Base-by-base conservation (phyloP, 2,888 invertebrate species). In the Latheticus oryzae region DNA sequence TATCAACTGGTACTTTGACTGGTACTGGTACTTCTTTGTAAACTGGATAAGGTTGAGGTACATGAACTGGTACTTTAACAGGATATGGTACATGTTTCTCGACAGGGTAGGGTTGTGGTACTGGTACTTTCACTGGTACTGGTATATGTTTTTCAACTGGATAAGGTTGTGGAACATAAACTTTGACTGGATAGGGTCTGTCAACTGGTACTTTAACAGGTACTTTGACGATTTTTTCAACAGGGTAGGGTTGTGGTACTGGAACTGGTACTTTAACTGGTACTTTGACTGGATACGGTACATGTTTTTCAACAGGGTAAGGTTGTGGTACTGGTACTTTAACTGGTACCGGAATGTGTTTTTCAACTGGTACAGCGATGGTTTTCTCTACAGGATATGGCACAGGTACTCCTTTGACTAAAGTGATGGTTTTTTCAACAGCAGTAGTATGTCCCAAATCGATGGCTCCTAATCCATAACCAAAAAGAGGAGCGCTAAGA, bases 231-330 rank as follows among this genome's bases (percentile, higher is more conserved):
- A 85, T 85, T 81, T 87, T 91, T 78, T 90, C 90, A 26, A 91
- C 91, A 28, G 90, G 90, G 79, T 90, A 91, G 62, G 88, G 88
- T 65, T 86, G 86, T 23, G 88, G 88, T 59, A 90, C 85, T 72
- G 90, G 89, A 59, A 89, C 87, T 64, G 90, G 89, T 55, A 91
- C 90, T 76, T 90, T 90, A 42, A 91, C 88, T 70, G 88, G 88
- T 52, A 91, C 90, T 48, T 87, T 89, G 74, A 88, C 88, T 32
- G 88, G 88, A 32, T 84, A 85, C 19, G 88, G 85, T 38, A 90
- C 85, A 63, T 86, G 89, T 79, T 89, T 90, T 64, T 89, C 84
- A 16, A 92, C 85, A 5, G 90, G 90, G 60, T 86, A 85, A 30
- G 86, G 85, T 79, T 84, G 83, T 4, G 86, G 86, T 62, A 85